A percentile compares a stretch with the other conserved stretches of the same genome.
phyloP scores from a whole-genome alignment of 2,888 invertebrate species.

The Conus canariensis region DNA sequence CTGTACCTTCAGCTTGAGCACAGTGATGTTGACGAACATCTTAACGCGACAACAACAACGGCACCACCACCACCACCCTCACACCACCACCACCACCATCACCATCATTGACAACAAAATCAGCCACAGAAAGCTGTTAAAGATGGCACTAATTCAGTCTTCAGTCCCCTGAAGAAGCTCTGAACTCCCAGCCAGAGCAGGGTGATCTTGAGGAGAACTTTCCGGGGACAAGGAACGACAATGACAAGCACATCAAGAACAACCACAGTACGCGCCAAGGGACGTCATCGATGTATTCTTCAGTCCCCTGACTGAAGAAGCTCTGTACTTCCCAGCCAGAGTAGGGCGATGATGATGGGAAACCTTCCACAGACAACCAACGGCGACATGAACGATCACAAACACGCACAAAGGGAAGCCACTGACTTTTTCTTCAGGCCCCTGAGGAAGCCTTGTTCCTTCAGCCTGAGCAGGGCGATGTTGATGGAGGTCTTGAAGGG shows the following conservation, averaged over 20 bases:
- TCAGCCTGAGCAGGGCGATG: constrained; percentile 66
- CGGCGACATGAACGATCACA: neutral
- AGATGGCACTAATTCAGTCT: no score
- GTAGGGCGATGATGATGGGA: no score
- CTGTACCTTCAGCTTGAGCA: no score
- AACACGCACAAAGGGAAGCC: neutral
- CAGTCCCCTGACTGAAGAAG: no score
- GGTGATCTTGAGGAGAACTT: no score
- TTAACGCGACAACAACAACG: neutral
- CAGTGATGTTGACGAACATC: no score
- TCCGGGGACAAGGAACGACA: neutral
- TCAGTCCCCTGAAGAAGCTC: no score
- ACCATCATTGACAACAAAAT: neutral
- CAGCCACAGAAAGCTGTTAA: neutral
- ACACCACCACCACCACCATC: no score
- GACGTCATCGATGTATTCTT: no score
- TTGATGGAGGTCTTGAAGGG: constrained; percentile 68
- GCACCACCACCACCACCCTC: no score
- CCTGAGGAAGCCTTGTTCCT: constrained; percentile 62
- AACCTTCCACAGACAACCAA: constrained; percentile 52
- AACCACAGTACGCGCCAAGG: neutral
- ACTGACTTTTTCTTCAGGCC: constrained; percentile 64
- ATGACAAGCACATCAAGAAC: neutral
- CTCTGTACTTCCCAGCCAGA: no score
- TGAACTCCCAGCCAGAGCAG: no score